Conservation (phyloP, 2,797 vertebrate genomes). For the Danio tinwini region DNA sequence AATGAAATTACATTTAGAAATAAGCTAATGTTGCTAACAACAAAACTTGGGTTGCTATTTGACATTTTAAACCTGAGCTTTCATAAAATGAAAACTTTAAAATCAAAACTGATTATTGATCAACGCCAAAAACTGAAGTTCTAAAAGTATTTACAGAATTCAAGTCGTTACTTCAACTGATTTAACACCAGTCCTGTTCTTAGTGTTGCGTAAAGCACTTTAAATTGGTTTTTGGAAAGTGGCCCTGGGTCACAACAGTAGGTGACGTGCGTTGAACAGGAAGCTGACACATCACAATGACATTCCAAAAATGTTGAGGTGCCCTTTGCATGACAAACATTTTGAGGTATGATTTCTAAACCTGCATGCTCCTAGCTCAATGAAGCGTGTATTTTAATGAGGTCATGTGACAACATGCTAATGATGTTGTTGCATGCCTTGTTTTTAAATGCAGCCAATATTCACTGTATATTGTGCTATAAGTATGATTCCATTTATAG, state of each 20-base stretch:
- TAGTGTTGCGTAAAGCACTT: background rate
- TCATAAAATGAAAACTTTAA: too few species aligned
- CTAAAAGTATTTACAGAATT: background rate
- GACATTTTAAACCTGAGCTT: too few species aligned
- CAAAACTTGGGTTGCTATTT: too few species aligned
- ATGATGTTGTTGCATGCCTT: background rate
- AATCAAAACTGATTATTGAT: too few species aligned
- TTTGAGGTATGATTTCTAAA: background rate
- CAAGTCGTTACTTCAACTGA: background rate
- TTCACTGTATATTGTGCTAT: background rate
- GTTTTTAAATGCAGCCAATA: background rate
- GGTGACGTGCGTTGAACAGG: background rate
- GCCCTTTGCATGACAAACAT: background rate
- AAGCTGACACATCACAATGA: background rate
- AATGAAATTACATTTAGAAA: background rate
- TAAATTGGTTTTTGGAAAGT: background rate
- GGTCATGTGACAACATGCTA: background rate
- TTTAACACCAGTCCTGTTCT: background rate
- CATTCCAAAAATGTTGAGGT: background rate
- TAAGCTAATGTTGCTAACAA: background rate
- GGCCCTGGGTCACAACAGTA: slow-evolving; percentile 11
- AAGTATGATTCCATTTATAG: background rate
- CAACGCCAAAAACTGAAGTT: too few species aligned
- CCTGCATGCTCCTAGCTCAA: background rate
- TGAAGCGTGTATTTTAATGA: background rate